Conservation (phyloP, 2,888 invertebrate genomes). For the Chloroclysta siterata region DNA sequence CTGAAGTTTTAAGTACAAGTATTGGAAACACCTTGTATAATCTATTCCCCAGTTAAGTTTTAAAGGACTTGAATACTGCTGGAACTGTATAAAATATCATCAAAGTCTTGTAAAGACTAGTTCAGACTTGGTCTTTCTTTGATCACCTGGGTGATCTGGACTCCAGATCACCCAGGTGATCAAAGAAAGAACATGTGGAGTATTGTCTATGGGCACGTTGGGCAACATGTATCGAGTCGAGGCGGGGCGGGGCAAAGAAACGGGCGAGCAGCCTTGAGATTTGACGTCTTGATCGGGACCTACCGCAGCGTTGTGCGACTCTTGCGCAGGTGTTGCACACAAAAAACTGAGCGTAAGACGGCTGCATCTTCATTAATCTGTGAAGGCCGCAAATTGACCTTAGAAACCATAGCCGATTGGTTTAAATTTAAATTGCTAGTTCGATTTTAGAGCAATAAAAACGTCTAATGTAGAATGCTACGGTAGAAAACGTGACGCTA, state of each 20-base stretch:
- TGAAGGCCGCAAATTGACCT: slow-evolving; percentile 65
- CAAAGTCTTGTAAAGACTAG: too few species aligned
- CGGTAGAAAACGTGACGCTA: not conserved
- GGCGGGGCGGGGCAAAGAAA: slow-evolving; percentile 55
- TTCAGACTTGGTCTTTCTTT: too few species aligned
- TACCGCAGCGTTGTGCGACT: slow-evolving; percentile 74
- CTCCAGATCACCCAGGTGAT: not conserved
- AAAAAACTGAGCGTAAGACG: slow-evolving; percentile 78
- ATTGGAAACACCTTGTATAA: too few species aligned
- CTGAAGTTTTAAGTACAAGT: too few species aligned
- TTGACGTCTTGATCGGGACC: slow-evolving; percentile 85
- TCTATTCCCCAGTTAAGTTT: too few species aligned
- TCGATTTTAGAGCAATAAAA: not conserved
- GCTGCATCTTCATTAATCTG: slow-evolving; percentile 71
- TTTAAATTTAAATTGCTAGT: slow-evolving; percentile 31
- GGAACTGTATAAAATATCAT: too few species aligned
- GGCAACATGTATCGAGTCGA: slow-evolving; percentile 73
- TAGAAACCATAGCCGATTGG: slow-evolving; percentile 38
- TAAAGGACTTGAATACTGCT: too few species aligned
- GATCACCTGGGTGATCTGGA: too few species aligned
- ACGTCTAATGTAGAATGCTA: not conserved
- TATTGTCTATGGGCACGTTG: slow-evolving; percentile 48
- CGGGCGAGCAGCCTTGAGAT: slow-evolving; percentile 77
- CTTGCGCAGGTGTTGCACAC: slow-evolving; percentile 80
- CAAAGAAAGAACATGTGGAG: not conserved